Base-by-base conservation (phyloP, 2,113 vertebrate species). In the Irena cyanogastra region DNA sequence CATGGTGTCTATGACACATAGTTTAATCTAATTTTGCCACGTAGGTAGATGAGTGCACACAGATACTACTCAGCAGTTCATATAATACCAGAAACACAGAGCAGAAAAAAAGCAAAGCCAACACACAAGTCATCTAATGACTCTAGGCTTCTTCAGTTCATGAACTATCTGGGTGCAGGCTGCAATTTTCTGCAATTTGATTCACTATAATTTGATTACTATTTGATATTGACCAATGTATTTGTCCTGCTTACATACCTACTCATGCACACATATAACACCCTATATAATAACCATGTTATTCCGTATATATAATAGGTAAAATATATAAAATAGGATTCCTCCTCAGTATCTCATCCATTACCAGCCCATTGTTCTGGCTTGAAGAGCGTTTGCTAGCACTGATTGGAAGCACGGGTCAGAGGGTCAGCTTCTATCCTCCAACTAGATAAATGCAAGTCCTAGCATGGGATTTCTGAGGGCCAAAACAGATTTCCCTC, bases 21-120 rank as follows among this genome's bases (percentile, higher is more conserved):
- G 52, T 81, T 94, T 90, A 93, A 82, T 85, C 74, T 94, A 33
- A 90, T 94, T 92, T 90, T 96, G 49, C 68, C 60, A 77, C 17
- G 56, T 50, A 87, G 88, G 83, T 86, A 92, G 85, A 86, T 56
- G 54, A 93, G 56, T 1, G 6, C 71, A 90, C 57, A 47, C 45
- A 90, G 52, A 80, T 19, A 89, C 68, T 69, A 63, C 66, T 74
- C n/a, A 77, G 82, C 81, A 75, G 27, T 83, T 94, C 87, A 56
- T 44, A 45, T 21, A 66, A 80, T 59, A 90, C 35, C 71, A 80
- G 90, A 86, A 95, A 95, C 41, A 47, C 47, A 71, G 28, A 92
- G 47, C 42, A 90, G 92, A 39, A 66, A 91, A 74, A 91, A 93
- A 26, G 24, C 39, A 60, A 92, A 94, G 60, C 64, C 64, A 87